These are phyloP conservation scores for Chelonus insularis DNA, from an alignment of 1,140 invertebrate genomes.

Conservation along the genomic window DNA sequence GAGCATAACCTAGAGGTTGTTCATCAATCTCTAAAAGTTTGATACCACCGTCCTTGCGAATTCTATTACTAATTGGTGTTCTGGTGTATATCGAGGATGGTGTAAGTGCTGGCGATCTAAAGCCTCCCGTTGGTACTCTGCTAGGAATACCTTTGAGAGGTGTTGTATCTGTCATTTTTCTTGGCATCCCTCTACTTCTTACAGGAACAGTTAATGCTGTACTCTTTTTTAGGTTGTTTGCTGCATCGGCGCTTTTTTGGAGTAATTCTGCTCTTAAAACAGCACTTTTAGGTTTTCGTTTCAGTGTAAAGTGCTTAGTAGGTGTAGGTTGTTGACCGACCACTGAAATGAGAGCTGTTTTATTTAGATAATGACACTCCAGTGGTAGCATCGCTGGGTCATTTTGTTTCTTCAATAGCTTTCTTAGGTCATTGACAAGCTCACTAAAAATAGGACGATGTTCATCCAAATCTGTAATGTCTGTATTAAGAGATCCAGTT, in stretches of 20 bases:
- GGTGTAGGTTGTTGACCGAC: slow-evolving; percentile 69
- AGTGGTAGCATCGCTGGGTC: slow-evolving; percentile 87
- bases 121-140: slow-evolving; percentile 70
- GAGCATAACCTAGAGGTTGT: slow-evolving; percentile 76
- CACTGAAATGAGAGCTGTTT: slow-evolving; percentile 85
- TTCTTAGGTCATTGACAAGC: slow-evolving; percentile 83
- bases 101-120: slow-evolving; percentile 65
- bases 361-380: slow-evolving; percentile 96
- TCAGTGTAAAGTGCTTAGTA: slow-evolving; percentile 90
- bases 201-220: slow-evolving; percentile 87
- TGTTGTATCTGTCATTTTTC: slow-evolving; percentile 95
- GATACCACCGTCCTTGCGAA: slow-evolving; percentile 85
- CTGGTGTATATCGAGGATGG: slow-evolving; percentile 59
- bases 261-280: slow-evolving; percentile 85
- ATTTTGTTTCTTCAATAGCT: slow-evolving; percentile 83
- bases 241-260: slow-evolving; percentile 88
- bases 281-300: slow-evolving; percentile 94
- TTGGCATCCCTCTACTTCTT: slow-evolving; percentile 88
- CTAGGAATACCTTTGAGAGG: slow-evolving; percentile 89
- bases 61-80: slow-evolving; percentile 58
- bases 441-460: slow-evolving; percentile 88
- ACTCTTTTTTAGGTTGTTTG: slow-evolving; percentile 86
- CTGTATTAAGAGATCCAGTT: slow-evolving; percentile 84
- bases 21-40: slow-evolving; percentile 92
- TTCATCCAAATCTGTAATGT: slow-evolving; percentile 82